Percentiles rank a stretch among this genome's conserved stretches.
Conservation (phyloP, 2,888 invertebrate species). For the Flexamia atlantica region DNA sequence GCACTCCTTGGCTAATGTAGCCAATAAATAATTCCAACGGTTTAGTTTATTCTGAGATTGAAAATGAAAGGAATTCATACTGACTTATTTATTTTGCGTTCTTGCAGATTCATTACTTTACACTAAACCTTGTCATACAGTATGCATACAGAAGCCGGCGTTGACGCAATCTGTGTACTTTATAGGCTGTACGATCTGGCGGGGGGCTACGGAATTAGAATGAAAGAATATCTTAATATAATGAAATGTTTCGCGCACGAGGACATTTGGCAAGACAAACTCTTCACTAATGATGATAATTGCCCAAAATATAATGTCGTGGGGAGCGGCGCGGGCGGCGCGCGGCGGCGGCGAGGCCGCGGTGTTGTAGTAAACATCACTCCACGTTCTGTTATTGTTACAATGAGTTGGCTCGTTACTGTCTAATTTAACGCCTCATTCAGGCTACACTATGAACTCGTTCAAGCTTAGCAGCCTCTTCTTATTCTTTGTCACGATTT, state of each 20-base stretch:
- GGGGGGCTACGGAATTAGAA: constrained; percentile 8
- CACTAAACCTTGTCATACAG: too few species aligned
- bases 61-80: too few species aligned
- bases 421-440: constrained; percentile 20
- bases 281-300: constrained; percentile 33
- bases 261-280: constrained; percentile 35
- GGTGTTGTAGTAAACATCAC: not conserved
- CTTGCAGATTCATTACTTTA: too few species aligned
- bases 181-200: too few species aligned
- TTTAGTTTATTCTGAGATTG: too few species aligned
- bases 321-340: not conserved
- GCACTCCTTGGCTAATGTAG: too few species aligned
- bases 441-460: not conserved
- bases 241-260: constrained; percentile 10
- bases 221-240: constrained; percentile 17
- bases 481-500: too few species aligned
- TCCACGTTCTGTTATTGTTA: not conserved
- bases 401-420: constrained; percentile 34
- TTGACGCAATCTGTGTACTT: too few species aligned
- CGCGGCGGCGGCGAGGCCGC: not conserved
- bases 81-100: too few species aligned
- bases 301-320: constrained; percentile 30
- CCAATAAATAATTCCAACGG: too few species aligned
- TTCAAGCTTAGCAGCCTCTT: not conserved
- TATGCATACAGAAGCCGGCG: too few species aligned